These are phyloP conservation scores for Latheticus oryzae DNA, from an alignment of 2,888 invertebrate genomes.

Conservation along the genomic window DNA sequence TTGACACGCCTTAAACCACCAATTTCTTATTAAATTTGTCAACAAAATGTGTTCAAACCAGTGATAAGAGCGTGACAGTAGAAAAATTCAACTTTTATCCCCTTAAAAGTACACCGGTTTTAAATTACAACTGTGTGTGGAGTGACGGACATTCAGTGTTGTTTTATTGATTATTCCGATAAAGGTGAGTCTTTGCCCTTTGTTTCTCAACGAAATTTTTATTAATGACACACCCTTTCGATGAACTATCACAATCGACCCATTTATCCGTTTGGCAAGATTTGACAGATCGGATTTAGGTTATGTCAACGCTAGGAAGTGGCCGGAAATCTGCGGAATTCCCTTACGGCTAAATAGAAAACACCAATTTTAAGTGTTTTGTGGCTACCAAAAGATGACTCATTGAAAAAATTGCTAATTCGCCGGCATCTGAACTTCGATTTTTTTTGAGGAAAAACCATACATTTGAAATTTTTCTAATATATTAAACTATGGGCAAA, in stretches of 20 bases:
- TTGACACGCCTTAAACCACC: constrained; percentile 31
- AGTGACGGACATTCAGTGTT: constrained; percentile 25
- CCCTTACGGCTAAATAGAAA: too few species aligned
- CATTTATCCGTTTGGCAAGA: constrained; percentile 28
- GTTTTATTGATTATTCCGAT: constrained; percentile 21
- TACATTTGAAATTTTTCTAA: too few species aligned
- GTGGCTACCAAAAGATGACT: too few species aligned
- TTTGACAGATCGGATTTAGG: constrained; percentile 17
- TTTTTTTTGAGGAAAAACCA: too few species aligned
- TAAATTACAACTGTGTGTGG: constrained; percentile 11
- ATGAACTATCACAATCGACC: too few species aligned
- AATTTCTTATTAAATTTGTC: too few species aligned
- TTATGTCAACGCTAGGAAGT: too few species aligned
- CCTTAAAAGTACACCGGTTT: constrained; percentile 16
- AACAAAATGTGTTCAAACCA: constrained; percentile 36
- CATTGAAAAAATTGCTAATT: too few species aligned
- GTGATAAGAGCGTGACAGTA: constrained; percentile 20
- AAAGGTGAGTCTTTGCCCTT: constrained; percentile 28
- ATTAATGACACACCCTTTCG: constrained; percentile 35
- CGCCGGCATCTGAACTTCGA: too few species aligned
- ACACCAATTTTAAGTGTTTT: too few species aligned
- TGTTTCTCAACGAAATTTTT: constrained; percentile 5
- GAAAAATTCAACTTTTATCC: not conserved
- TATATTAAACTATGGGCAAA: too few species aligned
- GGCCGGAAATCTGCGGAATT: too few species aligned